phyloP scores from a whole-genome alignment of 2,113 vertebrate species.

The Tupaia tana region DNA sequence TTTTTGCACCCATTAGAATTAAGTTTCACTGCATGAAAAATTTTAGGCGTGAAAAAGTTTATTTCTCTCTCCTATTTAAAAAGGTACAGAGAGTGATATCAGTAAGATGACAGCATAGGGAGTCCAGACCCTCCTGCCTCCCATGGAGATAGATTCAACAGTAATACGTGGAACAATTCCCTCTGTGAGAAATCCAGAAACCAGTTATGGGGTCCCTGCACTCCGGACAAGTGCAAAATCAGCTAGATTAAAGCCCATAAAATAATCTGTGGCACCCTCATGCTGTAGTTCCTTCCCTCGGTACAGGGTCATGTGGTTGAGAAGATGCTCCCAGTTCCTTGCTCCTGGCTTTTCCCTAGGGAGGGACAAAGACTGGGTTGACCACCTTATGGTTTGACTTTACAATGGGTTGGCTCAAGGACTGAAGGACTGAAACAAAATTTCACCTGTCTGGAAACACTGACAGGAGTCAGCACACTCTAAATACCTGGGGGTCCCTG shows the following conservation, averaged over 20 bases:
- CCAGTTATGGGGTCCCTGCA: not conserved
- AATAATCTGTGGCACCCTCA: not conserved
- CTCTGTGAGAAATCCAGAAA: not conserved
- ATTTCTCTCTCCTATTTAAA: slow-evolving; percentile 13
- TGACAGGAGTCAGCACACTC: not conserved
- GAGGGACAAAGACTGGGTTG: not conserved
- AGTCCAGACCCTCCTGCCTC: not conserved
- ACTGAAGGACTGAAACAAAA: not conserved
- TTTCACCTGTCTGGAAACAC: not conserved
- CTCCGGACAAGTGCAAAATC: not conserved
- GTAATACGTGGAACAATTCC: not conserved
- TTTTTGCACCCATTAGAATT: not conserved
- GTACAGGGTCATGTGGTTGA: not conserved
- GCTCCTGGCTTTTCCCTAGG: not conserved
- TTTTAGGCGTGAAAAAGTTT: not conserved
- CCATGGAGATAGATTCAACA: slow-evolving; percentile 17
- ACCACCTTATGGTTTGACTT: not conserved
- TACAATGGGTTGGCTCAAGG: not conserved
- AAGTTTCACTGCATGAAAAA: not conserved
- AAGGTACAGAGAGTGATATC: not conserved
- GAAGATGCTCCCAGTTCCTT: not conserved
- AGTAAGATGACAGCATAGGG: not conserved
- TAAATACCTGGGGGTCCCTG: not conserved
- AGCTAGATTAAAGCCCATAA: not conserved
- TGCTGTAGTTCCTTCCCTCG: not conserved